Evolutionary conservation across 2,797 vertebrate genomes (phyloP).

Genomic region (Alcedo atthis): DNA sequence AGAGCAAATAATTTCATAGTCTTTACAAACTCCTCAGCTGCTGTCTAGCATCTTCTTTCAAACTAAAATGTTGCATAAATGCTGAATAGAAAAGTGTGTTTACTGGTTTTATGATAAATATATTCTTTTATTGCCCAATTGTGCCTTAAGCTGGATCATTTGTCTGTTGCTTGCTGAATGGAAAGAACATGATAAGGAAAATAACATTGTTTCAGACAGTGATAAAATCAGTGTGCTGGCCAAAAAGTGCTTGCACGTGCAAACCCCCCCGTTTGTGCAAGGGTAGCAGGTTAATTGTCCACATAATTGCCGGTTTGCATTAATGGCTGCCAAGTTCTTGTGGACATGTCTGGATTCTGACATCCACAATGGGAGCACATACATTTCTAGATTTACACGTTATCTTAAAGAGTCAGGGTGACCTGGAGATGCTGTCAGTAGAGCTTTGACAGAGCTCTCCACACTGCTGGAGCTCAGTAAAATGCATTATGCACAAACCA

Average conservation of each 20-base stretch:
- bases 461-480: background rate
- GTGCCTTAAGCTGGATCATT: background rate
- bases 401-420: background rate
- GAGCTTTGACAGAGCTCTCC: background rate
- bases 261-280: background rate
- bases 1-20: background rate
- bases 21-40: background rate
- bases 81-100: background rate
- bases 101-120: background rate
- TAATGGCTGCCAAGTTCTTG: background rate
- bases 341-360: background rate
- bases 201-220: background rate
- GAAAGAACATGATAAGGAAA: background rate
- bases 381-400: background rate
- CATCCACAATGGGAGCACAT: background rate
- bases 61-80: background rate
- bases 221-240: background rate
- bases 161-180: background rate
- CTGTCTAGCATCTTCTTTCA: background rate
- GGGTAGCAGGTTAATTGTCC: background rate
- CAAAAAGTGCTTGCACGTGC: background rate
- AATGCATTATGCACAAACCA: background rate
- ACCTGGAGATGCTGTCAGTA: background rate
- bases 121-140: background rate
- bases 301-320: fast-evolving